Conservation (phyloP, 1,140 invertebrate species). For the Sinella curviseta region DNA sequence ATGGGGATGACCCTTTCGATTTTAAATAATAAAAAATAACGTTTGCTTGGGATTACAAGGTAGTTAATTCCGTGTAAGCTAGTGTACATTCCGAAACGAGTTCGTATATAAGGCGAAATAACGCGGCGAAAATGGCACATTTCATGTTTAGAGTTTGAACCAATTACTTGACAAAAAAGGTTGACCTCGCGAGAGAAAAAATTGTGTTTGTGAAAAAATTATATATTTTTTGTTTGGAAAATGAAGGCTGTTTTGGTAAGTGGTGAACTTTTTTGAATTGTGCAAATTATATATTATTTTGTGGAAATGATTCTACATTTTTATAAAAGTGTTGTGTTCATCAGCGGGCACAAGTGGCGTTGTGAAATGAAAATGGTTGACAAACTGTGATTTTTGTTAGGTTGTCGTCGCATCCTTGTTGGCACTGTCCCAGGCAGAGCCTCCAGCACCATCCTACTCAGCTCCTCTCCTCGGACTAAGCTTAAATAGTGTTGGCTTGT, state of each 20-base stretch:
- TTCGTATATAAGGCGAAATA: not conserved
- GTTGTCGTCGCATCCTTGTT: not conserved
- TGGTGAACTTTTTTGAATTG: not conserved
- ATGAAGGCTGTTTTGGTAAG: conserved; percentile 26
- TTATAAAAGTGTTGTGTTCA: no score
- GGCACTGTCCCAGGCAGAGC: not conserved
- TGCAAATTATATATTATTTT: not conserved
- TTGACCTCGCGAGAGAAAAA: not conserved
- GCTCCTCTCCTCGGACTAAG: not conserved
- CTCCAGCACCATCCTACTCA: not conserved
- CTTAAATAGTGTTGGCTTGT: not conserved
- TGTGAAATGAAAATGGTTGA: not conserved
- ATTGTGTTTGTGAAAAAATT: not conserved
- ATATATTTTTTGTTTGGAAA: not conserved
- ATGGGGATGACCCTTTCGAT: not conserved
- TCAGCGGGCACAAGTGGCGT: not conserved
- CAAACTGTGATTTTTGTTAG: not conserved
- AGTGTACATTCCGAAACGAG: not conserved
- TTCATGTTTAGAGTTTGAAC: not conserved
- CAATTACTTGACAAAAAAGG: not conserved
- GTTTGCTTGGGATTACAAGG: not conserved
- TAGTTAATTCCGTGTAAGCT: no score
- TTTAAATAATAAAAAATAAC: not conserved
- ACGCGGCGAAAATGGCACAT: not conserved
- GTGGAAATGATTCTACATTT: no score